Conservation (phyloP, 2,797 vertebrate genomes). For the Channallabes apus region DNA sequence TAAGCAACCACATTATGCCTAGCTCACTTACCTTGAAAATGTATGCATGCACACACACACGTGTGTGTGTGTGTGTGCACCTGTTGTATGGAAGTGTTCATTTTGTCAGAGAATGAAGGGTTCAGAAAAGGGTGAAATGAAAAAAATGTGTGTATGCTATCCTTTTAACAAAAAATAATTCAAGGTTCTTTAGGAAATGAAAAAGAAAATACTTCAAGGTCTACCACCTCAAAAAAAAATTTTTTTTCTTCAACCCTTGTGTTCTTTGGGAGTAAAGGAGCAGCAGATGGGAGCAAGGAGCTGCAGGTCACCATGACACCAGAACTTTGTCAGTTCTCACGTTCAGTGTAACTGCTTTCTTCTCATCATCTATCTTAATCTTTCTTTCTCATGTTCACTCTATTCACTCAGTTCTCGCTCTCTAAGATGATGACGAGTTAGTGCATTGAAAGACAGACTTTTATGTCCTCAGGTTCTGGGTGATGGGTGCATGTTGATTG, state of each 20-base stretch:
- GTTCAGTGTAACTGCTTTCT: conserved; percentile 16
- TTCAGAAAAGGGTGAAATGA: conserved; percentile 71
- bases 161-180: conserved; percentile 24
- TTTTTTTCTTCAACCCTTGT: conserved; percentile 20
- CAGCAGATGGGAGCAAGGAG: conserved; percentile 31
- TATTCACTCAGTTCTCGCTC: not conserved
- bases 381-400: not conserved
- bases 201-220: conserved; percentile 35
- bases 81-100: conserved; percentile 55
- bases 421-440: not conserved
- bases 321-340: conserved; percentile 32
- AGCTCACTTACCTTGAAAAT: conserved; percentile 26
- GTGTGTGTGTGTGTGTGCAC: conserved; percentile 29
- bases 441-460: conserved; percentile 7
- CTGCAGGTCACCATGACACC: conserved; percentile 52
- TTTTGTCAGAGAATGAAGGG: conserved; percentile 59
- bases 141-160: conserved; percentile 63
- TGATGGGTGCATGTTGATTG: not conserved
- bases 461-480: not conserved
- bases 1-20: conserved; percentile 27
- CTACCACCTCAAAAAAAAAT: not conserved
- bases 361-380: not conserved
- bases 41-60: conserved; percentile 21
- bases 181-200: not conserved
- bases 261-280: conserved; percentile 36